A percentile compares a stretch with the other conserved stretches of the same genome.
These are phyloP conservation scores for Zaprionus taronus DNA, from an alignment of 1,140 invertebrate species.

Conservation along the genomic window DNA sequence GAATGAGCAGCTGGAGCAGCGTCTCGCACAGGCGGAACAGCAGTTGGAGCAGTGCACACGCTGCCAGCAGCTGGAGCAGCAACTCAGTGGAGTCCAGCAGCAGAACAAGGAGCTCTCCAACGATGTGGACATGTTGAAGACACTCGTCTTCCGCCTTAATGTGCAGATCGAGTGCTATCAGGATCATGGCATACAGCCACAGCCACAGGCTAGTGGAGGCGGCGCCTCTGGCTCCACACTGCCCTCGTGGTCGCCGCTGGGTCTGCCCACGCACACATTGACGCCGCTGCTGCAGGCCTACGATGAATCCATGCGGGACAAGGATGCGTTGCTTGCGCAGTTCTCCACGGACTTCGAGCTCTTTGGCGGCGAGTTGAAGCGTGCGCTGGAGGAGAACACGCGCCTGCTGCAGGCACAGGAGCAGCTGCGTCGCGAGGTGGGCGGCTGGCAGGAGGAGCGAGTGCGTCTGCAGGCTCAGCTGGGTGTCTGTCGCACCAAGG, in stretches of 20 bases:
- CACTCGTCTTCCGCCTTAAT: slow-evolving; percentile 88
- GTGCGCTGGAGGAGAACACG: slow-evolving; percentile 88
- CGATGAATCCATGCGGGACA: slow-evolving; percentile 88
- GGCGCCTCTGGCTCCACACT: slow-evolving; percentile 24
- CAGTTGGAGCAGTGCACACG: slow-evolving; percentile 72
- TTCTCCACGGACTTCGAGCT: slow-evolving; percentile 87
- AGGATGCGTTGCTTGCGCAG: slow-evolving; percentile 87
- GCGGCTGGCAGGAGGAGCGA: slow-evolving; percentile 78
- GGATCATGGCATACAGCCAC: slow-evolving; percentile 83
- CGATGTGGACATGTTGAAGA: slow-evolving; percentile 88
- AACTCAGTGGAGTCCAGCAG: slow-evolving; percentile 80
- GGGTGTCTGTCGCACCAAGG: slow-evolving; percentile 76
- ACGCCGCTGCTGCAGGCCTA: slow-evolving; percentile 88
- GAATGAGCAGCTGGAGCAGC: slow-evolving; percentile 64
- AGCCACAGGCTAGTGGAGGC: slow-evolving; percentile 25
- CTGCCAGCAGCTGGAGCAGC: slow-evolving; percentile 73
- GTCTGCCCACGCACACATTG: slow-evolving; percentile 83
- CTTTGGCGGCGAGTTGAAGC: slow-evolving; percentile 87
- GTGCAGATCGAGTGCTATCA: slow-evolving; percentile 89
- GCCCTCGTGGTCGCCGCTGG: slow-evolving; percentile 23
- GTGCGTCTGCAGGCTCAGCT: slow-evolving; percentile 77
- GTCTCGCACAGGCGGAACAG: slow-evolving; percentile 48
- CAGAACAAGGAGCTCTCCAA: slow-evolving; percentile 86
- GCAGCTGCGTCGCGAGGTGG: slow-evolving; percentile 86
- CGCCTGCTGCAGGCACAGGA: slow-evolving; percentile 86